A percentile compares a stretch with the other conserved stretches of the same genome.
Conservation (phyloP, 1,140 invertebrate species). For the Drosophila albomicans region DNA sequence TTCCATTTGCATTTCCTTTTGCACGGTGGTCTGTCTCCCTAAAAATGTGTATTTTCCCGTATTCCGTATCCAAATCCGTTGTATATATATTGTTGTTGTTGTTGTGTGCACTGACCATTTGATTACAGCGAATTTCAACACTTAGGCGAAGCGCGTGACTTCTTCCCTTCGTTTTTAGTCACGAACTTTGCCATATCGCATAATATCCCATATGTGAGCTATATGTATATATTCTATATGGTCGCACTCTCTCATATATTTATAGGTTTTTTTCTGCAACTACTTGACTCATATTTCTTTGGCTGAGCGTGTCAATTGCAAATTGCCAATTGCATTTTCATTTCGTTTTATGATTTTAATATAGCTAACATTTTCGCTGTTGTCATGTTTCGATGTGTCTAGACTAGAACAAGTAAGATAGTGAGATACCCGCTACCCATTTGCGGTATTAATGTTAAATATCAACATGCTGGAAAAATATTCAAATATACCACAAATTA, state of each 20-base stretch:
- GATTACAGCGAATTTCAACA: slow-evolving; percentile 42
- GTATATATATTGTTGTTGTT: too few species aligned
- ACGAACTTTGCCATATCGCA: slow-evolving; percentile 49
- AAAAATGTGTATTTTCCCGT: neutral
- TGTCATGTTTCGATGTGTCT: too few species aligned
- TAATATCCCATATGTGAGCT: neutral
- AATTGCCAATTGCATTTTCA: too few species aligned
- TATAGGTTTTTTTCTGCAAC: neutral
- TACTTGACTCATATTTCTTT: too few species aligned
- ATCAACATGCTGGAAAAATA: too few species aligned
- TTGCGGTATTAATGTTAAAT: too few species aligned
- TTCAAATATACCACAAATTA: too few species aligned
- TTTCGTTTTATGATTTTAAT: too few species aligned
- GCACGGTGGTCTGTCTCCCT: slow-evolving; percentile 50
- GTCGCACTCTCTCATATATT: slow-evolving; percentile 5
- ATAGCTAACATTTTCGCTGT: too few species aligned
- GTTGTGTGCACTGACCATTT: slow-evolving; percentile 22
- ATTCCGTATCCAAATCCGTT: slow-evolving; percentile 4
- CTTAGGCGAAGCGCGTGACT: slow-evolving; percentile 62
- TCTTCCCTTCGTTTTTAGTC: slow-evolving; percentile 49
- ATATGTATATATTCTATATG: neutral
- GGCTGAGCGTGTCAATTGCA: too few species aligned
- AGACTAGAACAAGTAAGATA: too few species aligned
- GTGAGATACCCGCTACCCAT: too few species aligned
- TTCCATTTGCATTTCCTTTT: slow-evolving; percentile 26